phyloP scores from a whole-genome alignment of 2,888 invertebrate genomes.

The Griposia aprilina region DNA sequence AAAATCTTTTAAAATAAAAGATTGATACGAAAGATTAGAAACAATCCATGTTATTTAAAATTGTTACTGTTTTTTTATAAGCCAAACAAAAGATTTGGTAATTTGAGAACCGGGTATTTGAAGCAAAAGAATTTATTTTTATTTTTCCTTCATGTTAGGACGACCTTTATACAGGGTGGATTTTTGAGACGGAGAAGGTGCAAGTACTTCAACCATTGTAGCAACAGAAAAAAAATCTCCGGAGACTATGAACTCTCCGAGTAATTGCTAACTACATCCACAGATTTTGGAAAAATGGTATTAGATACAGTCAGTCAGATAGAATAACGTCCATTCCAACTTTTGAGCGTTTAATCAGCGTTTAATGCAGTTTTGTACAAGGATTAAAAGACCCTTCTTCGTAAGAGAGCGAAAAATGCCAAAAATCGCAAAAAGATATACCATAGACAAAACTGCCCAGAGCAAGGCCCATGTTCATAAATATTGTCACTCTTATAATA shows the following conservation, averaged over 20 bases:
- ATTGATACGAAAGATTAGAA: neutral
- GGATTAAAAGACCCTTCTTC: too few species aligned
- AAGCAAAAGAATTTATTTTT: neutral
- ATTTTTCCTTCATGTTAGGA: neutral
- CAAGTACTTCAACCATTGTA: too few species aligned
- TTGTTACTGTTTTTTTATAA: neutral
- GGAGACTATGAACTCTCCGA: neutral
- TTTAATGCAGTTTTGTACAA: neutral
- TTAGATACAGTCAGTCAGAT: too few species aligned
- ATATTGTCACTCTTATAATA: neutral
- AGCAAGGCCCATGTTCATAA: neutral
- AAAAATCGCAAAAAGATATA: neutral
- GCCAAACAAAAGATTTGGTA: neutral
- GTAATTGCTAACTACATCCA: neutral
- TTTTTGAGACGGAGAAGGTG: neutral
- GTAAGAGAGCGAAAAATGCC: neutral
- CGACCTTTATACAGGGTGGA: neutral
- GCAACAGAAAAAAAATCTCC: neutral
- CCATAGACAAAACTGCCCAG: neutral
- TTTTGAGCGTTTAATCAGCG: too few species aligned
- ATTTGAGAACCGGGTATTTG: neutral
- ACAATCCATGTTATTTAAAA: neutral
- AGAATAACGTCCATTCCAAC: neutral
- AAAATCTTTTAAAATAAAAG: neutral
- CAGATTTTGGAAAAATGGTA: neutral